Conservation (phyloP, 2,888 invertebrate genomes). For the Ennomos erosarius region DNA sequence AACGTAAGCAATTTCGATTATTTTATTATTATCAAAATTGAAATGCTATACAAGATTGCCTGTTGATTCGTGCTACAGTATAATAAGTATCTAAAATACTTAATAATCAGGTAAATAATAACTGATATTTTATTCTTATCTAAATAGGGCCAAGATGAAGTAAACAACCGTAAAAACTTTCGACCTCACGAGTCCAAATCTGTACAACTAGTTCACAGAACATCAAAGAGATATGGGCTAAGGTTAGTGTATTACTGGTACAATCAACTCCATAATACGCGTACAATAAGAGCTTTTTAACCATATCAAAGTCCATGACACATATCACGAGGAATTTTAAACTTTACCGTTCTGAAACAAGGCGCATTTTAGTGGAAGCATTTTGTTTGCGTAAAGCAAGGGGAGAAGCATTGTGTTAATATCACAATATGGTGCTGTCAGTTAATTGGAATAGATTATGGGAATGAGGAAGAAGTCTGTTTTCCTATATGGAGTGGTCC, state of each 20-base stretch:
- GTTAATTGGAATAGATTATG: constrained; percentile 86
- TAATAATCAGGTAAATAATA: too few relatives aligned
- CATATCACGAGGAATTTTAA: constrained; percentile 30
- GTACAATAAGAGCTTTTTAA: constrained; percentile 66
- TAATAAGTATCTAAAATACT: too few relatives aligned
- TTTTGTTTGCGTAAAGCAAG: constrained; percentile 49
- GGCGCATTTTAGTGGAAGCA: constrained; percentile 39
- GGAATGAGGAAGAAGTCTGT: constrained; percentile 77
- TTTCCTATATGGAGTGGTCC: constrained; percentile 66
- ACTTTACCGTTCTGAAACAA: constrained; percentile 31
- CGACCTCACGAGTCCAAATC: too few relatives aligned
- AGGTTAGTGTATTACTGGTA: constrained; percentile 47
- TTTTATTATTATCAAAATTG: too few relatives aligned
- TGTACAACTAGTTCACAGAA: neutral
- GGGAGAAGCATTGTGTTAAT: constrained; percentile 80
- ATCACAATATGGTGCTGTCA: constrained; percentile 84
- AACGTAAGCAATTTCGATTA: too few relatives aligned
- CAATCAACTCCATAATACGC: constrained; percentile 63
- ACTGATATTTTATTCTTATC: too few relatives aligned
- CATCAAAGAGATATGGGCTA: constrained; percentile 33
- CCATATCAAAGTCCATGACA: constrained; percentile 54
- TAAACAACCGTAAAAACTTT: too few relatives aligned
- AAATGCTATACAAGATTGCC: too few relatives aligned
- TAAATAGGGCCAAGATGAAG: too few relatives aligned
- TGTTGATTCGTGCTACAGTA: too few relatives aligned